Percentiles rank a stretch among this genome's conserved stretches.
Evolutionary conservation across 1,140 invertebrate genomes (phyloP).

Genomic region (Drosophila leontia): DNA sequence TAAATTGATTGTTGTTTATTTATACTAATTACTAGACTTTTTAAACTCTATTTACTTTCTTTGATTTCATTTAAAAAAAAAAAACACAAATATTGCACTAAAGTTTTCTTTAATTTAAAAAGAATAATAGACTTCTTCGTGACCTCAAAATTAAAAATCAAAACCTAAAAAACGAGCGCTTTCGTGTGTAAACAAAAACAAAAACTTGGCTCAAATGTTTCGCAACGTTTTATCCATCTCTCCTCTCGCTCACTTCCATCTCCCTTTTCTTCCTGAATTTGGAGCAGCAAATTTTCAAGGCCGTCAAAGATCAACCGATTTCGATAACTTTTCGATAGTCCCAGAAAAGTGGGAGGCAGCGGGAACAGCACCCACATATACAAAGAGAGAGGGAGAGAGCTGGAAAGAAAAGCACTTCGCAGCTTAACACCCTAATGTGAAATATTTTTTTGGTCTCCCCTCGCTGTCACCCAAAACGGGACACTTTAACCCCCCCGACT

Average conservation of each 20-base stretch:
- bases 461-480: slow-evolving; percentile 13
- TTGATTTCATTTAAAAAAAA: too few relatives aligned
- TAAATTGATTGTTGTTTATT: too few relatives aligned
- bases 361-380: slow-evolving; percentile 15
- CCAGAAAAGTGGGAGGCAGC: slow-evolving; percentile 4
- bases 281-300: slow-evolving; percentile 37
- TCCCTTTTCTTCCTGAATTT: not conserved
- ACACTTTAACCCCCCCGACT: slow-evolving; percentile 14
- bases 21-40: too few relatives aligned
- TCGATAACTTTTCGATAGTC: slow-evolving; percentile 48
- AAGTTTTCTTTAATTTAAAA: not conserved
- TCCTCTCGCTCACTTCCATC: not conserved
- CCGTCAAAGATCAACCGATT: slow-evolving; percentile 43
- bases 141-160: not conserved
- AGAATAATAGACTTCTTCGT: too few relatives aligned
- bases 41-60: too few relatives aligned
- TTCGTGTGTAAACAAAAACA: not conserved
- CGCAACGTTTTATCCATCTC: not conserved
- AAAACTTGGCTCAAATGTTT: slow-evolving; percentile 12
- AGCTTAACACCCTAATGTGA: slow-evolving; percentile 84
- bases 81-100: too few relatives aligned
- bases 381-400: slow-evolving; percentile 11
- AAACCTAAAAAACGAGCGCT: not conserved
- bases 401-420: slow-evolving; percentile 73
- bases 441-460: slow-evolving; percentile 72